Percentiles rank a stretch among this genome's conserved stretches.
Conservation (phyloP, 2,113 vertebrate species). For the Sula dactylatra region DNA sequence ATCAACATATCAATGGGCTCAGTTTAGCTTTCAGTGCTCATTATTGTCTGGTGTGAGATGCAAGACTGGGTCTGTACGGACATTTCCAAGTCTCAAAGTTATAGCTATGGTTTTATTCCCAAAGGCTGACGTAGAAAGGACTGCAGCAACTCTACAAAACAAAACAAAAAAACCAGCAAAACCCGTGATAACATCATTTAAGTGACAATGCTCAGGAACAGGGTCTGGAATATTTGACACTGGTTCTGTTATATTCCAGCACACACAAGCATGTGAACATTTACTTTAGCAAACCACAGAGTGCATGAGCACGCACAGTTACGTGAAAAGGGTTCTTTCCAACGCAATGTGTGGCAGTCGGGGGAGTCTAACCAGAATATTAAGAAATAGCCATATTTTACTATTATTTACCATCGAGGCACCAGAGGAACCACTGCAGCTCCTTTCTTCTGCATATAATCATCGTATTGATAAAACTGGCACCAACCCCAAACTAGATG, state of each 20-base stretch:
- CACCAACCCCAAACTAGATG: background rate
- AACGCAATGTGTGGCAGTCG: background rate
- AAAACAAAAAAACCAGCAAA: background rate
- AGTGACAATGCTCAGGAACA: background rate
- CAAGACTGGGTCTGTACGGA: background rate
- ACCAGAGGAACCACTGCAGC: constrained; percentile 3
- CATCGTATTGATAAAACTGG: constrained; percentile 34
- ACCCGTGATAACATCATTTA: background rate
- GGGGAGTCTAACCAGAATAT: background rate
- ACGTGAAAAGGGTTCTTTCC: background rate
- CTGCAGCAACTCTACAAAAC: background rate
- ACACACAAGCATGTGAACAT: background rate
- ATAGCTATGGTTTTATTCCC: background rate
- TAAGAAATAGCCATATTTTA: background rate
- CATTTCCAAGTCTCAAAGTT: constrained; percentile 32
- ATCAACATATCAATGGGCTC: constrained; percentile 69
- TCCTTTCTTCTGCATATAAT: constrained; percentile 8
- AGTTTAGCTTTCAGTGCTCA: constrained; percentile 50
- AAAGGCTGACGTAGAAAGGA: background rate
- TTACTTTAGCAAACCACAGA: background rate
- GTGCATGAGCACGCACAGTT: background rate
- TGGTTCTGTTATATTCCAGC: background rate
- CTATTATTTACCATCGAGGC: background rate
- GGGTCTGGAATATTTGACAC: background rate
- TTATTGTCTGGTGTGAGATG: constrained; percentile 20